Conservation (phyloP, 2,888 invertebrate genomes). For the Eupelmus urozonus region DNA sequence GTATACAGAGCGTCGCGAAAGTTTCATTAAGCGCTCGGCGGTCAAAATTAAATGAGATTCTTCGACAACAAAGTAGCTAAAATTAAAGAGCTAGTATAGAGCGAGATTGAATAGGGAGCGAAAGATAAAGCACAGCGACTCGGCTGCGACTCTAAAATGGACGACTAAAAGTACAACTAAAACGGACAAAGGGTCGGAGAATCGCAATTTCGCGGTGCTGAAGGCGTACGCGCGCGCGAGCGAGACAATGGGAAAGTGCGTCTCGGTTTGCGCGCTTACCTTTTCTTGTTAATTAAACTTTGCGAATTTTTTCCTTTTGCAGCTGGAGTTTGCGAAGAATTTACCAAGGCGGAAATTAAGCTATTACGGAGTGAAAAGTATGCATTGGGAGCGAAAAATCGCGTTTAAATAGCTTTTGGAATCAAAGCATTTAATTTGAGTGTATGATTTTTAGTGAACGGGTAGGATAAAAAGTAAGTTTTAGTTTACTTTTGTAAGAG, state of each 20-base stretch:
- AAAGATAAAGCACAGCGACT: neutral
- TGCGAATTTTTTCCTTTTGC: constrained; percentile 23
- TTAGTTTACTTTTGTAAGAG: too few relatives aligned
- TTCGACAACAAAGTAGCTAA: neutral
- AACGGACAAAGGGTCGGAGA: neutral
- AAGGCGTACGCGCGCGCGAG: neutral
- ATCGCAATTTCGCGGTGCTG: constrained; percentile 28
- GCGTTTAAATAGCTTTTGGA: too few relatives aligned
- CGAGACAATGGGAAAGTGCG: constrained; percentile 34
- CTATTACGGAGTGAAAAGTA: constrained; percentile 10
- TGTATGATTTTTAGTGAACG: too few relatives aligned
- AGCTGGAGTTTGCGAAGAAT: too few relatives aligned
- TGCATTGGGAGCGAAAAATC: too few relatives aligned
- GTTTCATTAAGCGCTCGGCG: neutral
- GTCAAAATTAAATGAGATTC: constrained; percentile 10
- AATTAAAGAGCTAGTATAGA: neutral
- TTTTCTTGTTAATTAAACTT: constrained; percentile 48
- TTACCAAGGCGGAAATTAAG: constrained; percentile 23
- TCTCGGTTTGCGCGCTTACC: neutral
- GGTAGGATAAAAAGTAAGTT: too few relatives aligned
- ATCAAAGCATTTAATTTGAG: too few relatives aligned
- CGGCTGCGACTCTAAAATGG: neutral
- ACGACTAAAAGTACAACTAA: neutral
- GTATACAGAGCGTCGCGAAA: neutral
- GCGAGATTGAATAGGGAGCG: too few relatives aligned